A percentile compares a stretch with the other conserved stretches of the same genome.
phyloP scores from a whole-genome alignment of 2,797 vertebrate genomes.

The Karalla daura region DNA sequence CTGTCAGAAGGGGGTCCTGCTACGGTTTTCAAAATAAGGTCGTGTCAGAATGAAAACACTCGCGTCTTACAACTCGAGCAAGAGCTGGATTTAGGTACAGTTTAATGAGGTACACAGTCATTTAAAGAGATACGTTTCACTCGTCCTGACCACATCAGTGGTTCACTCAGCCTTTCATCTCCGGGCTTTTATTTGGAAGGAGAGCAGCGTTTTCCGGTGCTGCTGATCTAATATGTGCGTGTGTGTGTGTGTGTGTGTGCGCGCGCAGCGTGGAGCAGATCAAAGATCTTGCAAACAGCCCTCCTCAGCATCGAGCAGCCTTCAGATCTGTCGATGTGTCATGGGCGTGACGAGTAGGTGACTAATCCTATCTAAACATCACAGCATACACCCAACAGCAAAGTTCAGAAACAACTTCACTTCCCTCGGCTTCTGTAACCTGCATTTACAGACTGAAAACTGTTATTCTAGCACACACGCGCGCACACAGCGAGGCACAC shows the following conservation, averaged over 20 bases:
- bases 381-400: slow-evolving; percentile 65
- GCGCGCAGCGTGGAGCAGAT: slow-evolving; percentile 18
- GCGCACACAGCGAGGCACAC: too few relatives aligned
- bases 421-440: slow-evolving; percentile 23
- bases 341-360: slow-evolving; percentile 73
- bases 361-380: slow-evolving; percentile 79
- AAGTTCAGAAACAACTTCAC: slow-evolving; percentile 47
- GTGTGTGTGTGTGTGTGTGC: too few relatives aligned
- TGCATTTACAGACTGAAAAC: slow-evolving; percentile 15
- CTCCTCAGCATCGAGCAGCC: slow-evolving; percentile 38
- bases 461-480: slow-evolving; percentile 1
- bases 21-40: slow-evolving; percentile 34
- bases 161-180: neutral
- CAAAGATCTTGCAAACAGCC: slow-evolving; percentile 11
- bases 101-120: neutral
- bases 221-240: neutral
- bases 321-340: slow-evolving; percentile 59
- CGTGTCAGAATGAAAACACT: slow-evolving; percentile 37
- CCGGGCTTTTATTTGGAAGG: slow-evolving; percentile 29
- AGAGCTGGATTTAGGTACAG: neutral
- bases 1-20: neutral
- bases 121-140: neutral
- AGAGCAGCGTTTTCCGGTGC: neutral
- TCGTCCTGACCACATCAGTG: neutral
- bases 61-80: neutral